These are phyloP conservation scores for Aphaenogaster rudis DNA, from an alignment of 1,140 invertebrate species.

Conservation along the genomic window DNA sequence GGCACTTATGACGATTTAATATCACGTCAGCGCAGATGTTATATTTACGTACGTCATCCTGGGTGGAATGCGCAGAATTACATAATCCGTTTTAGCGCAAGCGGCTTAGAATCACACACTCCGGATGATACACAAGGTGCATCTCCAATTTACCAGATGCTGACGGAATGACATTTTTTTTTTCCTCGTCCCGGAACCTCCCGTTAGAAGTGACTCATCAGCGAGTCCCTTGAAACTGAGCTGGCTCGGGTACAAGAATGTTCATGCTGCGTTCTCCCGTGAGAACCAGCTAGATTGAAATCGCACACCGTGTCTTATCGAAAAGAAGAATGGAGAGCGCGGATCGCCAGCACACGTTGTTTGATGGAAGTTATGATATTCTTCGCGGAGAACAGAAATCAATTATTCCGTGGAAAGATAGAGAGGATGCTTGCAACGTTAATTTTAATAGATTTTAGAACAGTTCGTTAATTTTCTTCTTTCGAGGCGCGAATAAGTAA, in stretches of 20 bases:
- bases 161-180: slow-evolving; percentile 56
- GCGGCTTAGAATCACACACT: neutral
- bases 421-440: neutral
- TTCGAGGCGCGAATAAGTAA: neutral
- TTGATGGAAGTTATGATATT: neutral
- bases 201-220: slow-evolving; percentile 71
- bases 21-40: slow-evolving; percentile 46
- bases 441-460: neutral
- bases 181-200: slow-evolving; percentile 22
- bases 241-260: slow-evolving; percentile 38
- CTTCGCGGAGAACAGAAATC: neutral
- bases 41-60: neutral
- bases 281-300: slow-evolving; percentile 47
- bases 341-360: neutral
- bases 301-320: slow-evolving; percentile 5
- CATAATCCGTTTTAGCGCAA: slow-evolving; percentile 23
- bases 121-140: slow-evolving; percentile 37
- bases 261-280: slow-evolving; percentile 1
- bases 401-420: neutral
- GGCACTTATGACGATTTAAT: slow-evolving; percentile 19
- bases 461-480: neutral
- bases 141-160: slow-evolving; percentile 31
- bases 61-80: slow-evolving; percentile 37
- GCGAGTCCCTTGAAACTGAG: slow-evolving; percentile 49
- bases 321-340: neutral